These are phyloP conservation scores for Galagoides demidoff DNA, from an alignment of 2,797 vertebrate species.

Conservation along the genomic window DNA sequence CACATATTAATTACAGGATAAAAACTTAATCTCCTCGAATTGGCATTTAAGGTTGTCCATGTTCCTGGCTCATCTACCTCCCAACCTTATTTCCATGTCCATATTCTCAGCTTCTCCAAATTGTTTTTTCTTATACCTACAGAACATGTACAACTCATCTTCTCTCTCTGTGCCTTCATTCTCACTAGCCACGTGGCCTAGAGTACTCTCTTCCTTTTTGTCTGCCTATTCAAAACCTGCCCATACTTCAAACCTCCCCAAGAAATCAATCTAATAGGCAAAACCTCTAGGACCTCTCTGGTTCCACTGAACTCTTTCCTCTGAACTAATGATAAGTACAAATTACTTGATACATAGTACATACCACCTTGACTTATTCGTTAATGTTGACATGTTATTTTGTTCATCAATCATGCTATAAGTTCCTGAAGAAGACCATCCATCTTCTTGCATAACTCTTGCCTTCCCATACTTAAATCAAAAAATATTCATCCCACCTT, in stretches of 20 bases:
- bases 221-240: slow-evolving; percentile 34
- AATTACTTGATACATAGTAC: slow-evolving; percentile 27
- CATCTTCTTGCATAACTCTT: slow-evolving; percentile 18
- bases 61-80: neutral
- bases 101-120: slow-evolving; percentile 46
- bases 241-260: slow-evolving; percentile 34
- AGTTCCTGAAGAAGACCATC: slow-evolving; percentile 7
- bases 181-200: neutral
- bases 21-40: slow-evolving; percentile 21
- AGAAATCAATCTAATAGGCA: slow-evolving; percentile 29
- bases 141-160: neutral
- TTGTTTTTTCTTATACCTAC: slow-evolving; percentile 25
- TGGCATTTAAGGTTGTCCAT: slow-evolving; percentile 51
- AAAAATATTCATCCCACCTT: slow-evolving; percentile 52
- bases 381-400: slow-evolving; percentile 34
- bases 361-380: slow-evolving; percentile 36
- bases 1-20: slow-evolving; percentile 45
- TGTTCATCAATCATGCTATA: neutral
- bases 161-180: slow-evolving; percentile 10
- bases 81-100: slow-evolving; percentile 23
- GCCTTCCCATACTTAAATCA: slow-evolving; percentile 42
- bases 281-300: neutral
- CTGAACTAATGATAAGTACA: slow-evolving; percentile 12
- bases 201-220: slow-evolving; percentile 36
- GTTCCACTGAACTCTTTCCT: neutral